Evolutionary conservation across 2,113 vertebrate genomes (phyloP).

Genomic region (Gasterosteus aculeatus): DNA sequence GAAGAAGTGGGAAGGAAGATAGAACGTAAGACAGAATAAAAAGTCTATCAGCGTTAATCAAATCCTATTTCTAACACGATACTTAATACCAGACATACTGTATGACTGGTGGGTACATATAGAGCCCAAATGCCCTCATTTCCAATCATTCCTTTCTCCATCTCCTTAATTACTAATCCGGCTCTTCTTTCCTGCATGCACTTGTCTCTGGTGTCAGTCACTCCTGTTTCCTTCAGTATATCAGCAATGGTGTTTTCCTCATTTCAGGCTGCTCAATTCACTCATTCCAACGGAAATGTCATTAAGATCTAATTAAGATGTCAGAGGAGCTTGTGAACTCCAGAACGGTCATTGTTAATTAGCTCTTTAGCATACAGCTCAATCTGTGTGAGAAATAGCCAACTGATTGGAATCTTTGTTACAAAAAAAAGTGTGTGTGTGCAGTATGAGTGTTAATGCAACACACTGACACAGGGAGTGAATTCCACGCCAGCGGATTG

Average conservation of each 20-base stretch:
- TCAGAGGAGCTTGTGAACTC: constrained; percentile 75
- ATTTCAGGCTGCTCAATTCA: constrained; percentile 57
- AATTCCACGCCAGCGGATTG: constrained; percentile 26
- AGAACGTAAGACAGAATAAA: constrained; percentile 23
- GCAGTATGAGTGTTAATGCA: neutral
- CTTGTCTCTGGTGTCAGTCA: constrained; percentile 16
- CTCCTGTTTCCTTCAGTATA: constrained; percentile 21
- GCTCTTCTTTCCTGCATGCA: neutral
- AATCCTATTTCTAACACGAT: constrained; percentile 40
- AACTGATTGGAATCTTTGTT: constrained; percentile 61
- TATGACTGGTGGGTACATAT: neutral
- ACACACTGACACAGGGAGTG: neutral
- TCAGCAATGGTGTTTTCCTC: constrained; percentile 50
- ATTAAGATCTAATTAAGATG: constrained; percentile 87
- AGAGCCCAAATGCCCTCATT: constrained; percentile 8
- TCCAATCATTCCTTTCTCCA: neutral
- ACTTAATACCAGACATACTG: constrained; percentile 27
- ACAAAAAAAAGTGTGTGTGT: constrained; percentile 27
- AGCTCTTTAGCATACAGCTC: constrained; percentile 70
- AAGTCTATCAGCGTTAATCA: constrained; percentile 46
- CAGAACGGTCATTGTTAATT: constrained; percentile 75
- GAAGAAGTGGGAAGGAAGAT: constrained; percentile 15
- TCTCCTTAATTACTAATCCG: constrained; percentile 11
- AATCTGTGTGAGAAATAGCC: constrained; percentile 66
- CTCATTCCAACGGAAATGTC: constrained; percentile 74